Evolutionary conservation across 2,113 vertebrate genomes (phyloP).

Genomic region (Rhinogobius similis): DNA sequence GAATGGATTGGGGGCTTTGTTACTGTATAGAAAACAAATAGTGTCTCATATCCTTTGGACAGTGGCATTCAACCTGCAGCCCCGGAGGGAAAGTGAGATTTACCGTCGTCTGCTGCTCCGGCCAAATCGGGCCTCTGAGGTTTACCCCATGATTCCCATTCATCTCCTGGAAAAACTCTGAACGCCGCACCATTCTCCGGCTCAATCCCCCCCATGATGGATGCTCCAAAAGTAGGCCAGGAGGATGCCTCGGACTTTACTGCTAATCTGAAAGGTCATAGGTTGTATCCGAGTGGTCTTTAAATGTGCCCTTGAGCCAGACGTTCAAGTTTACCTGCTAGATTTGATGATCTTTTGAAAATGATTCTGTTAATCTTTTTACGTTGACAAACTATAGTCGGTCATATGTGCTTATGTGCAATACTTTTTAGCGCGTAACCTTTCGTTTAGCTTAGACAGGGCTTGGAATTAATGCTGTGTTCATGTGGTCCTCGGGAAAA

Average conservation of each 20-base stretch:
- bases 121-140: conserved; percentile 20
- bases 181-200: conserved; percentile 26
- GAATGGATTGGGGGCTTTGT: neutral
- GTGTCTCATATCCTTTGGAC: neutral
- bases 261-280: conserved; percentile 48
- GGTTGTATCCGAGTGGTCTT: conserved; percentile 4
- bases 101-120: conserved; percentile 18
- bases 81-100: conserved; percentile 38
- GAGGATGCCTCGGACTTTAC: conserved; percentile 30
- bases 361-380: neutral
- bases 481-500: too few relatives aligned
- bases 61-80: neutral
- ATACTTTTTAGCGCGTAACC: neutral
- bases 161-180: conserved; percentile 23
- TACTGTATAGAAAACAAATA: conserved; percentile 5
- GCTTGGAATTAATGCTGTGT: too few relatives aligned
- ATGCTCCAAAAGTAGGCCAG: conserved; percentile 40
- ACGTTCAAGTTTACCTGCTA: neutral
- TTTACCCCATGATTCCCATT: conserved; percentile 38
- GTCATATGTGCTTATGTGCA: neutral
- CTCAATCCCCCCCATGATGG: conserved; percentile 13
- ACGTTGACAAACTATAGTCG: neutral
- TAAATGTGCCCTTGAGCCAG: conserved; percentile 10
- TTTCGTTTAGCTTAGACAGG: too few relatives aligned
- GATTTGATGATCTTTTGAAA: neutral